Base-by-base conservation (phyloP, 2,113 vertebrate genomes). In the Brachypodius melanocephalos region DNA sequence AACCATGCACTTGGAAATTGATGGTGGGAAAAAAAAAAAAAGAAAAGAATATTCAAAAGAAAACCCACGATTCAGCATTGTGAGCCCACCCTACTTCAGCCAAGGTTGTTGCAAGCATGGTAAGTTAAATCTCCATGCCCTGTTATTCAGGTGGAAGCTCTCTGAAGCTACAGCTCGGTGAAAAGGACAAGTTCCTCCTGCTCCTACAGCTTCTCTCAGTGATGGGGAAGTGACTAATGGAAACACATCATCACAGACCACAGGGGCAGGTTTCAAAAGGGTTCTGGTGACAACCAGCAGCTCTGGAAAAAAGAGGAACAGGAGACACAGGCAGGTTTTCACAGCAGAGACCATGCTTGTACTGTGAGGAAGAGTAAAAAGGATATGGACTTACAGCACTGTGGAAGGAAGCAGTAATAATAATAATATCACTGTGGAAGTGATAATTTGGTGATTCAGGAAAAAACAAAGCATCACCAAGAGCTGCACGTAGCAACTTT, bases 281-380 rank as follows among this genome's bases (percentile, higher is more conserved):
- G 28, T 46, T 88, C 71, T 87, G 71, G 61, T 0, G 12, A 46
- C 55, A 87, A 94, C 66, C 43, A 85, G 85, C 15, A 89, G 62
- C 57, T 89, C 77, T 91, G 58, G 57, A 72, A 88, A 82, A 93
- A 93, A 91, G 93, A 82, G 78, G 90, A 94, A 91, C 15, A 1
- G 34, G 51, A 80, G 43, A 69, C 59, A 51, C 3, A 71, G 45
- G 40, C 69, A 61, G n/a, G 17, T 72, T 42, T 59, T 91, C 61
- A 55, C 24, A 59, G 36, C 52, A 87, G 17, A 43, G 29, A 75
- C 34, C 46, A 19, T 0, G 3, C 19, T 54, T 74, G 29, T 51
- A 58, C 42, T 32, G 29, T 28, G 73, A 10, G 42, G 87, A 94
- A 85, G 46, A 78, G 15, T 48, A 19, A 85, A 77, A 80, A 84